Evolutionary conservation across 2,113 vertebrate genomes (phyloP), one percentile per base, ranked within the genome.

Genomic region (Hepsetus odoe): DNA sequence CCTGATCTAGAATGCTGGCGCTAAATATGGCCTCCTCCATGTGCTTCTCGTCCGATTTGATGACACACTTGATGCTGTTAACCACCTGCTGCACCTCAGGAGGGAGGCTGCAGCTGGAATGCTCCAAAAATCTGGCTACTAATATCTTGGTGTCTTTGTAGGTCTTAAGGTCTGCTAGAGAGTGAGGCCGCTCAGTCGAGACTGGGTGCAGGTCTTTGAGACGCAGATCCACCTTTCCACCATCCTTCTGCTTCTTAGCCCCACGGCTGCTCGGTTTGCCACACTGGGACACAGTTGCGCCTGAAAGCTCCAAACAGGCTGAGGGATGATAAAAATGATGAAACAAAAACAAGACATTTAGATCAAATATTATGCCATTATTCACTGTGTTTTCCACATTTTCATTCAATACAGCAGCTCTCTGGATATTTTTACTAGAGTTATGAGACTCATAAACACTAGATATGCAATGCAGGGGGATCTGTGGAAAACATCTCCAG

Each of bases 51-150:
- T 97, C 96, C 0, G 93, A 94, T 76, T 95, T 92, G 86, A 97
- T 96, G 16, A 94, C 94, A 0, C 93, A 93, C 75, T 89, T 92
- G 85, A 97, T 93, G 88, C 94, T 95, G 88, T 96, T 95, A 83
- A 96, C 95, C 66, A 96, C 94, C 0, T 97, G 96, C 86, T 92
- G 94, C 65, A 96, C 96, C 87, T 98, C 96, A 0, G 95, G 91
- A 80, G 96, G 94, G 67, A 97, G 92, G 85, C 91, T 92, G 85
- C 95, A 92, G 90, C 94, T 95, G 0, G 97, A 95, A 76, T 97
- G 96, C 90, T 98, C 97, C 91, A 98, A 90, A 85, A 99, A 97
- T 70, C 96, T 98, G 42, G 96, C 95, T 91, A 97, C 97, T 89
- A 98, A 84, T 65, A 97, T 94, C 90, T 96, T 96, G 75, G 95